These are phyloP conservation scores for Neoascia interrupta DNA, from an alignment of 2,888 invertebrate genomes.

Conservation along the genomic window DNA sequence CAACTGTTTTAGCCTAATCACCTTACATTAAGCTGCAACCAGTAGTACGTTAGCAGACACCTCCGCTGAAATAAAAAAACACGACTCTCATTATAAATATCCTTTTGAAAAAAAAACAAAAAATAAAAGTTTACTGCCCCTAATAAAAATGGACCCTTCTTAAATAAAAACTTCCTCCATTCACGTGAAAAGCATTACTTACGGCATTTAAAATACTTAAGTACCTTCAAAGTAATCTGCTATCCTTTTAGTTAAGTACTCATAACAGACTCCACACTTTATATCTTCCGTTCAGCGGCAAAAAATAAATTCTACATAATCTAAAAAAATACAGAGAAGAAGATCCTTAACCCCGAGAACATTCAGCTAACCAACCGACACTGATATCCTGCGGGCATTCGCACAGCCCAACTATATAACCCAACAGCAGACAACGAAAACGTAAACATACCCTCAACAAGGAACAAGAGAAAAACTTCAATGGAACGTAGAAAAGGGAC, in stretches of 20 bases:
- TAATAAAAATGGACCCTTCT: neutral
- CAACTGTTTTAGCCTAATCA: too few relatives aligned
- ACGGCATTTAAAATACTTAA: conserved; percentile 68
- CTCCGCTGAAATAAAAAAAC: too few relatives aligned
- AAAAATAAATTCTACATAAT: conserved; percentile 30
- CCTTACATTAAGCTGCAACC: too few relatives aligned
- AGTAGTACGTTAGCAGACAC: too few relatives aligned
- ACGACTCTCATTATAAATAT: too few relatives aligned
- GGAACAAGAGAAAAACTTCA: neutral
- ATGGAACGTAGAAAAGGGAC: conserved; percentile 36
- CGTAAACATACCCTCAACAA: conserved; percentile 19
- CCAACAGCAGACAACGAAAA: conserved; percentile 41
- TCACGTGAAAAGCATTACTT: conserved; percentile 51
- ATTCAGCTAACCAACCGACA: conserved; percentile 62
- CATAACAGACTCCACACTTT: conserved; percentile 61
- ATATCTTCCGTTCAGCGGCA: conserved; percentile 10
- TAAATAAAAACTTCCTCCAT: conserved; percentile 8
- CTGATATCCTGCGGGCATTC: conserved; percentile 66
- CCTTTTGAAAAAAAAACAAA: too few relatives aligned
- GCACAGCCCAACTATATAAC: conserved; percentile 33
- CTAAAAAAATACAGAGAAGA: conserved; percentile 21
- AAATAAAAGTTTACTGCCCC: too few relatives aligned
- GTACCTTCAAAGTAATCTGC: conserved; percentile 63
- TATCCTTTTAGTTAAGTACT: conserved; percentile 62
- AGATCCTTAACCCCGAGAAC: conserved; percentile 35